Conservation (phyloP, 2,113 vertebrate genomes). For the Chloebia gouldiae region DNA sequence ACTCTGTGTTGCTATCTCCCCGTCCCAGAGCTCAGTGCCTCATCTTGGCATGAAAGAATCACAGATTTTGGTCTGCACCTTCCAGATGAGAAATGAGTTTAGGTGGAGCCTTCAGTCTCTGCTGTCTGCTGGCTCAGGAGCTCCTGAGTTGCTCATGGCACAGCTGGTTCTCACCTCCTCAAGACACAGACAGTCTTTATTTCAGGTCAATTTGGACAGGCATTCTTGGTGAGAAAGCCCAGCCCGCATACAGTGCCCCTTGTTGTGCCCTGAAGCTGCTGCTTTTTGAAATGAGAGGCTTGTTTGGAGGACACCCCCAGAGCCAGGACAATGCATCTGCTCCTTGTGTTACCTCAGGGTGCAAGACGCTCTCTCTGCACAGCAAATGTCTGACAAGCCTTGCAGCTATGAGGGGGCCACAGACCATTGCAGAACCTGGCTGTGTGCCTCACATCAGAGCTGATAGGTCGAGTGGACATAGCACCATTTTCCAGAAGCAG, state of each 20-base stretch:
- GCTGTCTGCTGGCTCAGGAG: not conserved
- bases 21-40: not conserved
- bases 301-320: not conserved
- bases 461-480: not conserved
- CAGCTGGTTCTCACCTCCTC: not conserved
- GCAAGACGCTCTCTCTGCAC: not conserved
- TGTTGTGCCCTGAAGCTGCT: accelerated
- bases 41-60: not conserved
- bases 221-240: not conserved
- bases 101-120: not conserved
- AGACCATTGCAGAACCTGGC: not conserved
- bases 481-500: not conserved
- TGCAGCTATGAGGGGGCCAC: not conserved
- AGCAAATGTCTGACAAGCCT: not conserved
- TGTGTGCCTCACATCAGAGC: not conserved
- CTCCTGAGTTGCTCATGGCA: not conserved
- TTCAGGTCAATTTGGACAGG: not conserved
- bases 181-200: not conserved
- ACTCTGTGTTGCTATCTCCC: accelerated
- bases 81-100: not conserved
- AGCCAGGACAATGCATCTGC: not conserved
- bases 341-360: not conserved
- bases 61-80: not conserved
- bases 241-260: not conserved
- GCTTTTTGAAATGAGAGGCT: not conserved